phyloP scores from a whole-genome alignment of 92 coral and sea anemone genomes.

The Paramuricea clavata region DNA sequence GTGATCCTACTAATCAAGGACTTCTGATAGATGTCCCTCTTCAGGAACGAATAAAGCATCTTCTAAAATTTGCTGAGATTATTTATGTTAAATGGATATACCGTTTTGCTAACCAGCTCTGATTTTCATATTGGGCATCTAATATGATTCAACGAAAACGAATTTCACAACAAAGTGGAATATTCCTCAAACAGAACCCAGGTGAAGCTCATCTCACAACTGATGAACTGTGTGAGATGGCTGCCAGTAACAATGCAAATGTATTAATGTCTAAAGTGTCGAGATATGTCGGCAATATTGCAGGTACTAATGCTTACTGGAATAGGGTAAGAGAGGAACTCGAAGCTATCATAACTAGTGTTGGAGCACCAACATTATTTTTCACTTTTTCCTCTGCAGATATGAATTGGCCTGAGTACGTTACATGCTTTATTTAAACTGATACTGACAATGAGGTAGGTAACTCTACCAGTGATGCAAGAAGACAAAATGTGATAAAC shows the following conservation, averaged over 20 bases:
- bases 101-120: constrained; percentile 48
- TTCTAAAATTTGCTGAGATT: constrained; percentile 48
- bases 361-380: no score
- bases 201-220: no score
- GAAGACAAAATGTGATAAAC: constrained; percentile 73
- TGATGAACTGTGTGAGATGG: constrained; percentile 52
- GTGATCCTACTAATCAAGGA: no score
- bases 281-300: constrained; percentile 40
- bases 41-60: constrained; percentile 45
- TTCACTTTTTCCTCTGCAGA: constrained; percentile 74
- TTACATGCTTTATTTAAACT: constrained; percentile 57
- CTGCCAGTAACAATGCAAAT: constrained; percentile 26
- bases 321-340: no score
- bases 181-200: no score
- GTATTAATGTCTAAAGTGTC: constrained; percentile 26
- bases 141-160: constrained; percentile 45
- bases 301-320: no score
- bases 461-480: constrained; percentile 62
- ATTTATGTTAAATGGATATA: constrained; percentile 49
- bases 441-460: not conserved
- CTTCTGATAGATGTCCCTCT: no score
- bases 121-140: constrained; percentile 47
- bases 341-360: no score
- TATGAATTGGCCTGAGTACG: constrained; percentile 82
- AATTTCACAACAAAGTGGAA: no score